Evolutionary conservation across 2,888 invertebrate species (phyloP).

Genomic region (Steinernema carpocapsae): DNA sequence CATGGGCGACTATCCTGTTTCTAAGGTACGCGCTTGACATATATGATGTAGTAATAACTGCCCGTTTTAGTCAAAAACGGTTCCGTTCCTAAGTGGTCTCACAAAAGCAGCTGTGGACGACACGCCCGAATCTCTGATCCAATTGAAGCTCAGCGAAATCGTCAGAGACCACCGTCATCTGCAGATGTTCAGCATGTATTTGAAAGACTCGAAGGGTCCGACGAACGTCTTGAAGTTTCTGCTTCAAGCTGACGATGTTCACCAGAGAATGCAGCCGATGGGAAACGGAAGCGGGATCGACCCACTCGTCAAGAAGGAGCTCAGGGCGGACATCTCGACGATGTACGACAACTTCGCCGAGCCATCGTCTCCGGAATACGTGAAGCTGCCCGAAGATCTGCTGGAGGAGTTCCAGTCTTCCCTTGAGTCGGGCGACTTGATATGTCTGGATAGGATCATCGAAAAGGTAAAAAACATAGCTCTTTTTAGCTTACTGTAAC

Average conservation of each 20-base stretch:
- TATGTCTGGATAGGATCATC: conserved; percentile 47
- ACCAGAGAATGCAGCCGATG: conserved; percentile 55
- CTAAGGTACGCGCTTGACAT: background rate
- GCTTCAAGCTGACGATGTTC: conserved; percentile 59
- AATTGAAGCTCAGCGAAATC: conserved; percentile 63
- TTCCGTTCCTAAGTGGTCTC: conserved; percentile 51
- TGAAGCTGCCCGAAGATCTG: conserved; percentile 18
- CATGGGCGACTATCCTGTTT: background rate
- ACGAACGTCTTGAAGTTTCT: conserved; percentile 62
- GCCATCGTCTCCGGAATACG: background rate
- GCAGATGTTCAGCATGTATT: conserved; percentile 62
- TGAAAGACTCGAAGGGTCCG: conserved; percentile 62
- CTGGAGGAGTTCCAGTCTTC: conserved; percentile 47
- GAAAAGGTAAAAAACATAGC: too few species aligned
- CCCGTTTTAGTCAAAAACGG: conserved; percentile 19
- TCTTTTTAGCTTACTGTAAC: too few species aligned
- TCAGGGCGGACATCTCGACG: background rate
- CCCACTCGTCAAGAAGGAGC: background rate
- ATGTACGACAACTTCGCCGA: background rate
- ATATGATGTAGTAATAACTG: background rate
- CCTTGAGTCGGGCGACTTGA: conserved; percentile 45
- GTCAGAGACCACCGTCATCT: conserved; percentile 58
- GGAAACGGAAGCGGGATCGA: background rate
- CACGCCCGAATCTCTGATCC: conserved; percentile 61
- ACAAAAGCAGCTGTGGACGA: conserved; percentile 44